Evolutionary conservation across 2,797 vertebrate species (phyloP).

Genomic region (Huso huso): DNA sequence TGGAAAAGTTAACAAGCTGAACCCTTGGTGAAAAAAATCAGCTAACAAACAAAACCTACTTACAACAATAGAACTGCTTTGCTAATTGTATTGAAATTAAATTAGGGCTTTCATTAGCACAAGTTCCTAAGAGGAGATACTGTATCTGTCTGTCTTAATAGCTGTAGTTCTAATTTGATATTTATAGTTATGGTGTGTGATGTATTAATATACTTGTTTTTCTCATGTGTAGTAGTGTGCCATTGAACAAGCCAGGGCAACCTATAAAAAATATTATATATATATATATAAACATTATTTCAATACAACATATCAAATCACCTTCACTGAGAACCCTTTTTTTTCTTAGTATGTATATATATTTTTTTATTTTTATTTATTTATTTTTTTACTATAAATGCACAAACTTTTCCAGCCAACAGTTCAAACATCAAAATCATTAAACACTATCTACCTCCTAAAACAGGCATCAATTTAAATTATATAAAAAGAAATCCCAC

Average conservation of each 20-base stretch:
- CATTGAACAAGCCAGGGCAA: not conserved
- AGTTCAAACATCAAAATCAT: slow-evolving; percentile 45
- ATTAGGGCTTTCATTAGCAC: no score
- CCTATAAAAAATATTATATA: not conserved
- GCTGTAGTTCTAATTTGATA: no score
- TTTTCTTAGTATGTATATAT: slow-evolving; percentile 29
- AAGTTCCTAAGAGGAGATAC: no score
- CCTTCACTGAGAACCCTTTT: slow-evolving; percentile 7
- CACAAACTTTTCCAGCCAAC: slow-evolving; percentile 32
- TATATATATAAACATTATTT: not conserved
- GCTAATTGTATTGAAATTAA: no score
- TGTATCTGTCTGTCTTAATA: no score
- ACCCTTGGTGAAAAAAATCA: no score
- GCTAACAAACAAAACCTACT: no score
- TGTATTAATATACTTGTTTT: no score
- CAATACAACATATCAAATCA: slow-evolving; percentile 3
- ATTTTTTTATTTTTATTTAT: slow-evolving; percentile 28
- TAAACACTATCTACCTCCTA: slow-evolving; percentile 32
- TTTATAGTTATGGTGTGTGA: no score
- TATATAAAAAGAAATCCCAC: slow-evolving; percentile 28
- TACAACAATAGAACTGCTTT: no score
- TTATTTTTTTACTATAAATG: slow-evolving; percentile 26
- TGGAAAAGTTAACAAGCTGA: no score
- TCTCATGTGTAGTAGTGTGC: no score
- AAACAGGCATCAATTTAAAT: slow-evolving; percentile 37